Percentiles rank a stretch among this genome's conserved stretches.
phyloP scores from a whole-genome alignment of 2,113 vertebrate genomes.

The Motacilla tschutschensis region DNA sequence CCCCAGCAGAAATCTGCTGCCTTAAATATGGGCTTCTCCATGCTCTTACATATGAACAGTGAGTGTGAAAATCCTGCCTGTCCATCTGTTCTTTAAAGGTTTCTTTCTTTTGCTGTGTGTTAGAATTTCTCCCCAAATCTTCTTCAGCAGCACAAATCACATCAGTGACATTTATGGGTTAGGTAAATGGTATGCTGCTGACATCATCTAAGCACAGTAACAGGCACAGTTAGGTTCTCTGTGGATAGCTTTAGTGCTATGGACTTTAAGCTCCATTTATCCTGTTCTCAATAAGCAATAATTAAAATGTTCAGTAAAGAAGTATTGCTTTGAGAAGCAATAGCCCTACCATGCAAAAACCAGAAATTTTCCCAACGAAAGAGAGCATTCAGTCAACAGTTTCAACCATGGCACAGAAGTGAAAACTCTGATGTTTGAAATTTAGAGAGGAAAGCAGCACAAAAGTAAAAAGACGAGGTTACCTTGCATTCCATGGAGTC shows the following conservation, averaged over 20 bases:
- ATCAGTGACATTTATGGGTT: constrained; percentile 27
- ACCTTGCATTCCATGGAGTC: background rate
- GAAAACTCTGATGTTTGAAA: background rate
- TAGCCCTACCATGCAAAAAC: background rate
- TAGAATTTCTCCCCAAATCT: constrained; percentile 34
- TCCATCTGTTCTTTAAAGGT: constrained; percentile 35
- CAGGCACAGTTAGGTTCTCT: constrained; percentile 3
- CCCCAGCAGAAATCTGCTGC: constrained; percentile 38
- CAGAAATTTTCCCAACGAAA: background rate
- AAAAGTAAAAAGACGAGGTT: background rate
- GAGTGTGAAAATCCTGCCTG: constrained; percentile 39
- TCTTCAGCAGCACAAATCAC: constrained; percentile 34
- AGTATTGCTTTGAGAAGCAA: background rate
- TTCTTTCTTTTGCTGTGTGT: background rate
- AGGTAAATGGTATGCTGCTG: constrained; percentile 32
- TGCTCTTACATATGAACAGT: background rate
- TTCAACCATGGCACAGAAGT: background rate
- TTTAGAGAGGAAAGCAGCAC: background rate
- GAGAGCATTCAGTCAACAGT: background rate
- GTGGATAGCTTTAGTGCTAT: background rate
- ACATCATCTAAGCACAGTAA: constrained; percentile 49
- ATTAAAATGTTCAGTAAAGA: background rate
- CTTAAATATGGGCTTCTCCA: background rate
- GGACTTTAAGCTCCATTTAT: constrained; percentile 3
- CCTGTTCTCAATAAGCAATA: background rate